These are phyloP conservation scores for Drosophila testacea DNA, from an alignment of 2,888 invertebrate genomes.

Conservation along the genomic window DNA sequence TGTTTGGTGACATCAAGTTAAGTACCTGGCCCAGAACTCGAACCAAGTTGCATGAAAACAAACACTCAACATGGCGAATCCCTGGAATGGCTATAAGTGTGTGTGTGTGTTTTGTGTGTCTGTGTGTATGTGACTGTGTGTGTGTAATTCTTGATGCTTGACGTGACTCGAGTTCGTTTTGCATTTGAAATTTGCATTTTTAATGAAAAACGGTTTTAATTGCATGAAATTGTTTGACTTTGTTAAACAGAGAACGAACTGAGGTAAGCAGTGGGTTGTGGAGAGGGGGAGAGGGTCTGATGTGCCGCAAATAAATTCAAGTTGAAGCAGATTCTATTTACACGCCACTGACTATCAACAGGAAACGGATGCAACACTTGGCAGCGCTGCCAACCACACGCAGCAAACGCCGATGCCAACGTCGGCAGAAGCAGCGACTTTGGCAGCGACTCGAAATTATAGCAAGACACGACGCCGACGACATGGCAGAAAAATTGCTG, in stretches of 20 bases:
- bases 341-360: slow-evolving; percentile 79
- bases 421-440: slow-evolving; percentile 4
- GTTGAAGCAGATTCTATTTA: slow-evolving; percentile 74
- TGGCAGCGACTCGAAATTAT: slow-evolving; percentile 59
- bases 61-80: slow-evolving; percentile 58
- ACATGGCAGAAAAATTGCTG: slow-evolving; percentile 65
- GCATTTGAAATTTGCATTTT: slow-evolving; percentile 82
- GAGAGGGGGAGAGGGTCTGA: slow-evolving; percentile 12
- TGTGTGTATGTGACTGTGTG: slow-evolving; percentile 33
- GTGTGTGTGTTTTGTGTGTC: slow-evolving; percentile 14
- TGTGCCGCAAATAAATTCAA: slow-evolving; percentile 75
- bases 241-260: slow-evolving; percentile 70
- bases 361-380: slow-evolving; percentile 80
- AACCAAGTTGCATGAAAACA: slow-evolving; percentile 68
- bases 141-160: slow-evolving; percentile 55
- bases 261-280: not conserved
- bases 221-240: slow-evolving; percentile 82
- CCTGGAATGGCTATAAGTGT: slow-evolving; percentile 1
- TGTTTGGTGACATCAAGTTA: slow-evolving; percentile 81
- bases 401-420: slow-evolving; percentile 31
- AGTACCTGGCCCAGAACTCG: slow-evolving; percentile 69
- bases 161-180: slow-evolving; percentile 76
- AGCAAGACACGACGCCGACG: slow-evolving; percentile 57
- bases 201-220: slow-evolving; percentile 82
- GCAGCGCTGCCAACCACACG: slow-evolving; percentile 75